Evolutionary conservation across 1,140 invertebrate genomes (phyloP), one percentile per base, ranked within the genome.

Genomic region (Drosophila athabasca): DNA sequence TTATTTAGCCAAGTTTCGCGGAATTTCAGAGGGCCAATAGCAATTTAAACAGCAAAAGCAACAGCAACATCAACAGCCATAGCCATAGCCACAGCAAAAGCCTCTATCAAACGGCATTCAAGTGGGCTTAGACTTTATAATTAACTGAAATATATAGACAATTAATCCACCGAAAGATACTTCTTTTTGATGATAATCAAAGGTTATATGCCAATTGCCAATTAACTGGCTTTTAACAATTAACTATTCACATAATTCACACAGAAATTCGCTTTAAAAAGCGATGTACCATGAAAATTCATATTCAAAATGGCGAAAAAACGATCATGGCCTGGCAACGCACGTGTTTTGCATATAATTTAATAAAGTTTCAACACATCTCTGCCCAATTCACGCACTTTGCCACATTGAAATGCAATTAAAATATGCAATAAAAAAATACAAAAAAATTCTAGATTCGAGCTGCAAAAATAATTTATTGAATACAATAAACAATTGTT

Each of bases 1-100:
- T 87, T 85, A 85, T 81, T 85, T 67, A 76, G 61, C 77, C 71
- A 76, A 85, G 82, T 82, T 82, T 59, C 29, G 31, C 29, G 61
- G 43, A 81, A 85, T 85, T 6, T 29, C 66, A 13, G 3, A 11
- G 11, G 35, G 3, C 11, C 35, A 39, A 5, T 13, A 13, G 35
- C 35, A 39, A 39, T 39, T 39, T 39, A 11, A 39, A 39, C 24
- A 26, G 24, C 24, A 39, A 11, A 0, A 19, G 3, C 24, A 39
- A 11, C 31, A 39, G 24, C 24, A 39, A 11, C 17, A 19, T 4
- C 24, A 39, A 11, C 31, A 39, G 43, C 55, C 31, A 52, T 26
- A 57, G 70, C 58, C 17, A 61, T 44, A 54, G 54, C 35, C 35
- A 35, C 9, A 11, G 49, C 44, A 29, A 58, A 35, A 60, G 70